Percentiles rank a stretch among this genome's conserved stretches.
Evolutionary conservation across 2,797 vertebrate genomes (phyloP).

Genomic region (Chelidonichthys spinosus): DNA sequence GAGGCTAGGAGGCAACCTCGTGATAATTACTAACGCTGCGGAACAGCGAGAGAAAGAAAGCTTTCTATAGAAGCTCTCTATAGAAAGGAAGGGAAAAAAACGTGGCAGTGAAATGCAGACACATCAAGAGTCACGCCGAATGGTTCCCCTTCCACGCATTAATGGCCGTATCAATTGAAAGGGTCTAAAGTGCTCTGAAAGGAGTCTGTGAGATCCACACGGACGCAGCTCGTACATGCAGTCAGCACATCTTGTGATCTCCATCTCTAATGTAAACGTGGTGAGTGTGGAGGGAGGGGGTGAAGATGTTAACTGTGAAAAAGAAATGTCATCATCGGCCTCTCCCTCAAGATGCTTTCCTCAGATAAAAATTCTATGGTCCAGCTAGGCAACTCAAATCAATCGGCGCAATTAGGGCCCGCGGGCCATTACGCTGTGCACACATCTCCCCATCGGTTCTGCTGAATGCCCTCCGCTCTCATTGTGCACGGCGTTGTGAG

Average conservation of each 20-base stretch:
- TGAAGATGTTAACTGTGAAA: conserved; percentile 79
- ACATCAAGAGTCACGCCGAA: conserved; percentile 73
- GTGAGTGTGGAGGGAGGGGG: conserved; percentile 40
- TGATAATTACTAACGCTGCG: conserved; percentile 78
- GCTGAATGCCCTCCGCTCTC: conserved; percentile 56
- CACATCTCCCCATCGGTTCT: conserved; percentile 69
- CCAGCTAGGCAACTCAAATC: conserved; percentile 69
- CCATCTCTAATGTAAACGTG: conserved; percentile 76
- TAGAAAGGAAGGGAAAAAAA: conserved; percentile 39
- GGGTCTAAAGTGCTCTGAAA: conserved; percentile 78
- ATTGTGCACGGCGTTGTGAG: conserved; percentile 65
- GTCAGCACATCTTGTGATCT: conserved; percentile 76
- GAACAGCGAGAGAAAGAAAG: conserved; percentile 66
- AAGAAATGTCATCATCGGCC: conserved; percentile 80
- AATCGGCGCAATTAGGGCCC: conserved; percentile 73
- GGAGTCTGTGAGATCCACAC: conserved; percentile 46
- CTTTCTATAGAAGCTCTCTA: conserved; percentile 60
- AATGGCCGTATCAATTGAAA: conserved; percentile 76
- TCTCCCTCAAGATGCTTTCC: conserved; percentile 67
- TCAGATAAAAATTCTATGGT: conserved; percentile 74
- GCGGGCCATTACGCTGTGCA: conserved; percentile 66
- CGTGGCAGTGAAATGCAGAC: conserved; percentile 67
- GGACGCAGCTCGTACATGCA: conserved; percentile 39
- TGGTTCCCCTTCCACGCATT: conserved; percentile 69
- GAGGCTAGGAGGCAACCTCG: conserved; percentile 65